phyloP scores from a whole-genome alignment of 1,140 invertebrate genomes.

The Brachionus sp. region DNA sequence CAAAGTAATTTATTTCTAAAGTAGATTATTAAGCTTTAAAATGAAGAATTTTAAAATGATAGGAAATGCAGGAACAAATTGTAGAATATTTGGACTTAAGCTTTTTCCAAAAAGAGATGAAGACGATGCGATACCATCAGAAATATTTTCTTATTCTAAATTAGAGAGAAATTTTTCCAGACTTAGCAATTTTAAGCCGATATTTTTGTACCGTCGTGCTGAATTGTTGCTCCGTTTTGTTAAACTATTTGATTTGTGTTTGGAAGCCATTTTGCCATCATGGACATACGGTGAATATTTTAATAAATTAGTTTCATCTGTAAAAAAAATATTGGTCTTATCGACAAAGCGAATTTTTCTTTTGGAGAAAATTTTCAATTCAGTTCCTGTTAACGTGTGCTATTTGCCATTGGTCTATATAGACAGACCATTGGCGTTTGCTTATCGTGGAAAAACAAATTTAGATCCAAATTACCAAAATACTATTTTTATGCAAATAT shows the following conservation, averaged over 20 bases:
- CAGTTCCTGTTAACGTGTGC: slow-evolving; percentile 52
- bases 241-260: slow-evolving; percentile 37
- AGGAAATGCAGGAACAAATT: slow-evolving; percentile 3
- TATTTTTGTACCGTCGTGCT: slow-evolving; percentile 14
- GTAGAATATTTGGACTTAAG: slow-evolving; percentile 12
- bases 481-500: slow-evolving; percentile 25
- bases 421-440: slow-evolving; percentile 12
- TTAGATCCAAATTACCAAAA: slow-evolving; percentile 33
- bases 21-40: neutral
- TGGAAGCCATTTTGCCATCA: slow-evolving; percentile 21
- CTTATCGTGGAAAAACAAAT: neutral
- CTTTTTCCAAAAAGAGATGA: neutral
- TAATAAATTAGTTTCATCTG: slow-evolving; percentile 47
- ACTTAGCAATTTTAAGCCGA: slow-evolving; percentile 8
- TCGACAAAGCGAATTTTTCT: slow-evolving; percentile 55
- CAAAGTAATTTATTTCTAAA: neutral
- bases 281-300: slow-evolving; percentile 43
- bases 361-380: slow-evolving; percentile 56
- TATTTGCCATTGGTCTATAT: slow-evolving; percentile 3
- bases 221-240: slow-evolving; percentile 18
- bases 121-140: slow-evolving; percentile 1
- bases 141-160: slow-evolving; percentile 1
- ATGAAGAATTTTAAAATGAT: neutral
- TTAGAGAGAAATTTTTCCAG: slow-evolving; percentile 11
- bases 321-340: slow-evolving; percentile 55